Conservation (phyloP, 2,113 vertebrate species). For the Diphyllodes magnificus region DNA sequence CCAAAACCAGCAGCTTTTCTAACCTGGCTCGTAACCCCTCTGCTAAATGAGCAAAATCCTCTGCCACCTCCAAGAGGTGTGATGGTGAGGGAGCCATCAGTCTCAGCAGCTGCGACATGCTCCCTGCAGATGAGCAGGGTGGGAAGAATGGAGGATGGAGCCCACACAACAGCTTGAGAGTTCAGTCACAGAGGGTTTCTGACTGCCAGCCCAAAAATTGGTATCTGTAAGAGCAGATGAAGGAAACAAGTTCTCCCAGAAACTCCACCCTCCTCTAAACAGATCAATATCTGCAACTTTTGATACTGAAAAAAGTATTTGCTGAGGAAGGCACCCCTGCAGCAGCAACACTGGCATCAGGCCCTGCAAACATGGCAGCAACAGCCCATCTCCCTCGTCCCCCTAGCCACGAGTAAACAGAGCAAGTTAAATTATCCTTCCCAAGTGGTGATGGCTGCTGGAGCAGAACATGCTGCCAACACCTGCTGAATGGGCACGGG, state of each 20-base stretch:
- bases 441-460: neutral
- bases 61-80: neutral
- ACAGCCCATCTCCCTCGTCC: fast-evolving
- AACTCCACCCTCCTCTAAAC: neutral
- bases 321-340: neutral
- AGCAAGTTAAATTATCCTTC: neutral
- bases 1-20: neutral
- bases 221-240: neutral
- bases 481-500: fast-evolving
- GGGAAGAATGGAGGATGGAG: neutral
- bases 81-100: neutral
- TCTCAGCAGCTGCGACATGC: neutral
- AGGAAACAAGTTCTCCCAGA: neutral
- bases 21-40: neutral
- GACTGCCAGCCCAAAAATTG: neutral
- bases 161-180: neutral
- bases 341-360: neutral
- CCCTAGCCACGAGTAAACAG: neutral
- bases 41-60: neutral
- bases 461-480: fast-evolving
- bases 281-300: neutral
- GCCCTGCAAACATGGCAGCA: neutral
- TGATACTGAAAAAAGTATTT: neutral
- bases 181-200: neutral
- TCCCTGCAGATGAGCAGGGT: neutral